A percentile compares a stretch with the other conserved stretches of the same genome.
Evolutionary conservation across 2,888 invertebrate species (phyloP).

Genomic region (Notocelia uddmanniana): DNA sequence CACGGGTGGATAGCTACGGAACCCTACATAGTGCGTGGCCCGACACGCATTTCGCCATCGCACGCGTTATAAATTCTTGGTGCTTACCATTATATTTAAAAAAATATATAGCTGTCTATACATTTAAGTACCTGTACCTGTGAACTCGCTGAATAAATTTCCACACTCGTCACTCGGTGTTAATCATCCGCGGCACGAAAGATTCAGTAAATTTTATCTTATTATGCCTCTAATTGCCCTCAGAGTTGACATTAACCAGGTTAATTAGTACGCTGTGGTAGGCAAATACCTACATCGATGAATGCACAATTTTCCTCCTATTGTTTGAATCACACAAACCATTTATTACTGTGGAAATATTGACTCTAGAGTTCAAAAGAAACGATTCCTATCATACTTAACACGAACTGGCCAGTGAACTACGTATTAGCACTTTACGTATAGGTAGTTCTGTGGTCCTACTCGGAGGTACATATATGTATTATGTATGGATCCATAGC

Average conservation of each 20-base stretch:
- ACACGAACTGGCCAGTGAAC: not conserved
- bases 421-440: no score
- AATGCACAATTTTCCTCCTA: conserved; percentile 54
- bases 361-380: not conserved
- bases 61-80: not conserved
- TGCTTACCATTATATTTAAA: no score
- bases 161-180: conserved; percentile 26
- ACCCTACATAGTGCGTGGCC: no score
- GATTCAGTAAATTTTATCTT: conserved; percentile 59
- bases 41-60: no score
- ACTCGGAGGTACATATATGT: no score
- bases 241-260: conserved; percentile 46
- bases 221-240: conserved; percentile 55
- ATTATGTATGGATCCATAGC: no score
- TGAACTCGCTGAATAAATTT: conserved; percentile 28
- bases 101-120: not conserved
- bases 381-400: not conserved
- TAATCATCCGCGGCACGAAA: conserved; percentile 58
- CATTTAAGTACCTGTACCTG: not conserved
- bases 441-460: no score
- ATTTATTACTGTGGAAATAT: conserved; percentile 3
- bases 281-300: conserved; percentile 30
- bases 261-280: conserved; percentile 30
- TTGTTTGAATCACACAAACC: conserved; percentile 52
- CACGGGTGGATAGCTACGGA: no score